Base-by-base conservation (phyloP, 2,888 invertebrate genomes). In the Chesias legatella region DNA sequence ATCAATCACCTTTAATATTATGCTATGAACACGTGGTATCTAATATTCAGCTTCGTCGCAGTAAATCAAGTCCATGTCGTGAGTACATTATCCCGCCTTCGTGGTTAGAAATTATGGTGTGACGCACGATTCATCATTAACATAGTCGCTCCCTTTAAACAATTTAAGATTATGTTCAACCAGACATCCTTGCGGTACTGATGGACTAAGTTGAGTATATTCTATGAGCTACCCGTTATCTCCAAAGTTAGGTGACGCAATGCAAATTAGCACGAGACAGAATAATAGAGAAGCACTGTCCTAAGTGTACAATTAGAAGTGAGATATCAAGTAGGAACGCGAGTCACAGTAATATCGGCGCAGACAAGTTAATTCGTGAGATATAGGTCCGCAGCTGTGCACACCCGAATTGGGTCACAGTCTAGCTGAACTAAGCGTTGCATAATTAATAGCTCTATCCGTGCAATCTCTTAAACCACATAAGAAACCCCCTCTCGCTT, bases 371-470 rank as follows among this genome's bases (percentile, higher is more conserved):
- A 54, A 62, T 51, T 54, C 51, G 55, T 51, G 57, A 60, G 49
- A 39, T 44, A 39, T 31, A 48, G 48, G 56, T 58, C 58, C 54
- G 42, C 70, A 72, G 61, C 64, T 70, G 73, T 63, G 67, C 55
- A 30, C 56, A 60, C 58, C 31, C 42, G 48, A 75, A 75, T 71
- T 78, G 66, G 79, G 79, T 78, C 79, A 73, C 65, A 69, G 67
- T 55, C 49, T 58, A 58, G 67, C 68, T 63, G 63, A 68, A 66
- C 70, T 66, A 67, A 71, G 67, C 70, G 59, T 56, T 75, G 74
- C 71, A 79, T 77, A 78, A 80, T 81, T 76, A 77, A 79, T 74
- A 66, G 65, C 60, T 57, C 61, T 59, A 63, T 61, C 63, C 60
- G 61, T 63, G 51, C 60, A 65, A 62, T 68, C 68, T 72, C 71